phyloP scores from a whole-genome alignment of 2,888 invertebrate species.

The Chloroclysta siterata region DNA sequence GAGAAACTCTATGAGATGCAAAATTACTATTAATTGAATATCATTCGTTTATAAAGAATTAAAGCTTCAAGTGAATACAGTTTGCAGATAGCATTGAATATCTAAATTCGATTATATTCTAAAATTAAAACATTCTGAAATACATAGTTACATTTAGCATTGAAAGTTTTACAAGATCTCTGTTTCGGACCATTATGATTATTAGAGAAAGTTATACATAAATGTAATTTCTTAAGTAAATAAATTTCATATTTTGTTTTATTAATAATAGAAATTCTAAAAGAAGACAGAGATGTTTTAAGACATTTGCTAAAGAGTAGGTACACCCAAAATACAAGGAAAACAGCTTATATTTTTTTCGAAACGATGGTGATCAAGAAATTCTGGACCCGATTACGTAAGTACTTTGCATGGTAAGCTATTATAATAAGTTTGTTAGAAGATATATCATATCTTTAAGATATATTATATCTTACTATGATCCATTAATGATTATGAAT shows the following conservation, averaged over 20 bases:
- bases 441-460: too few species aligned
- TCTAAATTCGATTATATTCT: background rate
- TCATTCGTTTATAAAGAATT: too few species aligned
- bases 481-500: too few species aligned
- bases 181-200: background rate
- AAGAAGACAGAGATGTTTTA: background rate
- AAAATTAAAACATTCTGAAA: background rate
- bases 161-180: constrained; percentile 1
- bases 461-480: too few species aligned
- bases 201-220: too few species aligned
- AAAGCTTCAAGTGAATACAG: background rate
- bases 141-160: background rate
- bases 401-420: constrained; percentile 29
- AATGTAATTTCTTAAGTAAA: too few species aligned
- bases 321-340: background rate
- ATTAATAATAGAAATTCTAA: background rate
- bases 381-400: constrained; percentile 16
- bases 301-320: constrained; percentile 5
- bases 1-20: background rate
- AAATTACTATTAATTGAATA: background rate
- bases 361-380: constrained; percentile 10
- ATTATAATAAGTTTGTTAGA: constrained; percentile 3
- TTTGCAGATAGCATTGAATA: background rate
- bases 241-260: background rate
- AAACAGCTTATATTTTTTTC: background rate